Evolutionary conservation across 92 coral and sea anemone species (phyloP).

Genomic region (Parazoanthus atlanticus): DNA sequence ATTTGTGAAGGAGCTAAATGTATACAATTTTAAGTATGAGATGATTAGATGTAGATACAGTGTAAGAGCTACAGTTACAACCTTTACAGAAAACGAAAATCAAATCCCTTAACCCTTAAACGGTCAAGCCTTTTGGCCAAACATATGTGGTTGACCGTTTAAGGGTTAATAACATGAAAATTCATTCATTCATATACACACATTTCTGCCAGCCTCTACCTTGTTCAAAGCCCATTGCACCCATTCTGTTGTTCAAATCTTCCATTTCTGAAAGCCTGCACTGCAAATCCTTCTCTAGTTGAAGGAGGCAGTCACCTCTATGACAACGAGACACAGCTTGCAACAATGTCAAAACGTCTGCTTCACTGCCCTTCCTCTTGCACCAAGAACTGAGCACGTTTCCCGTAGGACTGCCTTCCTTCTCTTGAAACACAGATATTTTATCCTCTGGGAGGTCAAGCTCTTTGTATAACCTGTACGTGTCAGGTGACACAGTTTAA

Average conservation of each 20-base stretch:
- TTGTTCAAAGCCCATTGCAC: not conserved
- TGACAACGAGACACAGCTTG: constrained; percentile 44
- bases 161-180: no score
- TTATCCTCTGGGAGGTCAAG: constrained; percentile 57
- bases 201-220: not conserved
- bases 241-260: constrained; percentile 25
- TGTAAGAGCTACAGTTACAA: no score
- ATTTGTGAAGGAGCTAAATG: no score
- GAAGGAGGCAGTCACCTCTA: constrained; percentile 52
- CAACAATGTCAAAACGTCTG: constrained; percentile 54
- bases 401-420: constrained; percentile 62
- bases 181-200: no score
- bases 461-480: constrained; percentile 55
- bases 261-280: constrained; percentile 32
- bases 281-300: constrained; percentile 53
- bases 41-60: no score
- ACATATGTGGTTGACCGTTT: no score
- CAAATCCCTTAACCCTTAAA: no score
- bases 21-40: no score
- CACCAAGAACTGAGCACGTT: constrained; percentile 62
- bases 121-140: no score
- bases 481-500: not conserved
- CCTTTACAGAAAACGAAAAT: no score
- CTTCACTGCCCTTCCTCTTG: constrained; percentile 51
- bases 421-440: constrained; percentile 26